A percentile compares a stretch with the other conserved stretches of the same genome.
phyloP scores from a whole-genome alignment of 1,140 invertebrate genomes.

The Drosophila santomea region DNA sequence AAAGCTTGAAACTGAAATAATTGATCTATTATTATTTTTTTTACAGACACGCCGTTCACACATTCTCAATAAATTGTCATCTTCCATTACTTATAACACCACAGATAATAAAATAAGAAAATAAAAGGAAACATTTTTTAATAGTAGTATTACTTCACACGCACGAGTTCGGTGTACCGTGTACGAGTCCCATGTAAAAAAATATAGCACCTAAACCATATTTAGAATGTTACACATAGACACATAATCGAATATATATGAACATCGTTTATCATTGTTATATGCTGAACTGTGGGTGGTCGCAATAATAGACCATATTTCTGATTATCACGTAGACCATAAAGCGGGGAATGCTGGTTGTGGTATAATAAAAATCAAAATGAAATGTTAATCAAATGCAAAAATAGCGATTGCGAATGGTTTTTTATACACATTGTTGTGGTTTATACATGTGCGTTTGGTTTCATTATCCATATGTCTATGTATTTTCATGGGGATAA shows the following conservation, averaged over 20 bases:
- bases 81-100: no score
- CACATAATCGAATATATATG: background rate
- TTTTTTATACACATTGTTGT: conserved; percentile 20
- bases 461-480: conserved; percentile 5
- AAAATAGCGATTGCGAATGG: conserved; percentile 62
- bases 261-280: conserved; percentile 42
- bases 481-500: conserved; percentile 21
- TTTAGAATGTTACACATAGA: background rate
- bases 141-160: no score
- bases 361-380: conserved; percentile 74
- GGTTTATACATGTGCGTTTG: conserved; percentile 14
- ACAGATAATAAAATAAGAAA: no score
- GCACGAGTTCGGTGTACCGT: no score
- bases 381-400: conserved; percentile 76
- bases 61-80: no score
- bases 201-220: conserved; percentile 10
- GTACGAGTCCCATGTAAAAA: background rate
- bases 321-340: conserved; percentile 65
- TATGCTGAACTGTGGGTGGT: conserved; percentile 57
- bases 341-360: conserved; percentile 1
- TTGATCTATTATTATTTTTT: no score
- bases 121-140: no score
- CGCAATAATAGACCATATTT: conserved; percentile 66
- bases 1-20: no score
- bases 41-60: no score